Evolutionary conservation across 1,140 invertebrate species (phyloP).

Genomic region (Battus philenor): DNA sequence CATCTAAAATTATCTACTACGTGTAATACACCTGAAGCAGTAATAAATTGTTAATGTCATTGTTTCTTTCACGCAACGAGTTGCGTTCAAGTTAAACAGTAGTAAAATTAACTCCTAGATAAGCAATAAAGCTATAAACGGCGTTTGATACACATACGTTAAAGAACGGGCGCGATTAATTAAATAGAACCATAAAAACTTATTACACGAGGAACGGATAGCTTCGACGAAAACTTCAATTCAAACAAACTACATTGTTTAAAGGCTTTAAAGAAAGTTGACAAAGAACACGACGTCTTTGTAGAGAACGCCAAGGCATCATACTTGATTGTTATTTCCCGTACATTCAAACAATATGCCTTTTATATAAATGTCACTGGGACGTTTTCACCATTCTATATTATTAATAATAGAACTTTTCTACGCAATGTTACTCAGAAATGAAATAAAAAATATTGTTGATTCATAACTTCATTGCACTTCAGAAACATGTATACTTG

Average conservation of each 20-base stretch:
- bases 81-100: constrained; percentile 15
- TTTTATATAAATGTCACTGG: too few relatives aligned
- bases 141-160: constrained; percentile 13
- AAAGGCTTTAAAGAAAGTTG: constrained; percentile 29
- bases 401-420: too few relatives aligned
- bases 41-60: constrained; percentile 16
- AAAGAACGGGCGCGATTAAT: constrained; percentile 12
- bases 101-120: constrained; percentile 17
- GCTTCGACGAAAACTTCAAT: constrained; percentile 13
- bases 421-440: too few relatives aligned
- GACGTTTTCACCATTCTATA: too few relatives aligned
- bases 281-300: constrained; percentile 54
- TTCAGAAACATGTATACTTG: too few relatives aligned
- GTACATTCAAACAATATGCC: constrained; percentile 22
- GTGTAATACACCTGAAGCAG: neutral
- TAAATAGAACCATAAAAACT: constrained; percentile 16
- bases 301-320: constrained; percentile 39
- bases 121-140: constrained; percentile 15
- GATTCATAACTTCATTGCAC: too few relatives aligned
- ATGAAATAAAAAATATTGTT: too few relatives aligned
- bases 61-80: constrained; percentile 15
- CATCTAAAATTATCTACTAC: too few relatives aligned
- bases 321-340: constrained; percentile 61
- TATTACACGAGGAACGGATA: constrained; percentile 12
- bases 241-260: constrained; percentile 22